phyloP scores from a whole-genome alignment of 2,797 vertebrate species.

The Thunnus albacares region DNA sequence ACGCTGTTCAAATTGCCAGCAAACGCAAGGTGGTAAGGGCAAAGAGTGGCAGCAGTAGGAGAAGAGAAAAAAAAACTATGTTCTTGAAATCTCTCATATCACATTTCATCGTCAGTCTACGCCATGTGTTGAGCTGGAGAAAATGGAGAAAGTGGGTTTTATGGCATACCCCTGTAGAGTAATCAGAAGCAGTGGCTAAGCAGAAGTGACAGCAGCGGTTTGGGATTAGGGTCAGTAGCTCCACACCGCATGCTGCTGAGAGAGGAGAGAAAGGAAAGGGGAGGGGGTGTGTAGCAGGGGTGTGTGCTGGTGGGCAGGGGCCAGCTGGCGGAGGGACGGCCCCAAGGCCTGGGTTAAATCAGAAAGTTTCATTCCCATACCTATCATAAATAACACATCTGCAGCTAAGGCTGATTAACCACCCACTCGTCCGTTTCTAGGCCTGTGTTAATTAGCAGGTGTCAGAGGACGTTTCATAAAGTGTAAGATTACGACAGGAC shows the following conservation, averaged over 20 bases:
- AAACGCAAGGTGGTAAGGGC: conserved; percentile 10
- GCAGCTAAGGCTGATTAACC: conserved; percentile 59
- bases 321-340: conserved; percentile 60
- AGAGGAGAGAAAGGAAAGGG: background rate
- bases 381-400: conserved; percentile 61
- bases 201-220: conserved; percentile 73
- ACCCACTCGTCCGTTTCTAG: conserved; percentile 15
- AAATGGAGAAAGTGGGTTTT: conserved; percentile 58
- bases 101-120: conserved; percentile 44
- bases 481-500: conserved; percentile 29
- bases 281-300: background rate
- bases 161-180: conserved; percentile 61
- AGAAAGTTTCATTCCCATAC: conserved; percentile 36
- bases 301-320: conserved; percentile 37
- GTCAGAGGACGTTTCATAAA: conserved; percentile 50
- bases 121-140: conserved; percentile 48
- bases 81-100: conserved; percentile 51
- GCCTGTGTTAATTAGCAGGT: conserved; percentile 49
- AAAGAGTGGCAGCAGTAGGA: conserved; percentile 24
- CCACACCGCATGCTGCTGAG: conserved; percentile 45
- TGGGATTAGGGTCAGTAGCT: conserved; percentile 74
- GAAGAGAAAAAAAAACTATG: background rate
- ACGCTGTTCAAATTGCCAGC: conserved; percentile 28
- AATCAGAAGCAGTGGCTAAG: conserved; percentile 66
- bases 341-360: conserved; percentile 41